Evolutionary conservation across 2,888 invertebrate species (phyloP), one percentile per base, ranked within the genome.

Genomic region (Euzetes globulus): DNA sequence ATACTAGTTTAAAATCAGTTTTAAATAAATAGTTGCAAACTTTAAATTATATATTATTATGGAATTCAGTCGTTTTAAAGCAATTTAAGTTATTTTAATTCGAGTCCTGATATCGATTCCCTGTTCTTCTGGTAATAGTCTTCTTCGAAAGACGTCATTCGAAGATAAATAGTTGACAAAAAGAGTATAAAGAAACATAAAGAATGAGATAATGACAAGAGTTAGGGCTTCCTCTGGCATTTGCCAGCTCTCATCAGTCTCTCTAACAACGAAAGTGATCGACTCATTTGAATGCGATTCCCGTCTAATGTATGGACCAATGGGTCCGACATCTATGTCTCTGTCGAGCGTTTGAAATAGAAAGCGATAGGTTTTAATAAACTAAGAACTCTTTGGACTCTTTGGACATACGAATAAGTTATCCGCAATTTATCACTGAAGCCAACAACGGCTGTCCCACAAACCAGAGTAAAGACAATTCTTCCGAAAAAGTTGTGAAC

Each of bases 101-200:
- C 37, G 37, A 37, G 63, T 37, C n/a, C 37, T 65, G 0, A 65
- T 19, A 33, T 65, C 63, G 2, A 65, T 65, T 65, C 63, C 63
- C 63, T 65, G 63, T 65, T 65, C 63, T 37, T 65, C 63, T n/a
- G 63, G 37, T 19, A 33, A 37, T 65, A 22, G 19, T 65, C 63
- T 65, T 65, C 63, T 27, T 65, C 63, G 37, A 15, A 37, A 65
- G 3, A 3, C 9, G 1, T 65, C 37, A 37, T 33, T 65, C 1
- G 33, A 6, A 6, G 63, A 19, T 37, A 65, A 65, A n/a, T 37
- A 19, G 13, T 65, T 65, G 33, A 65, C 22, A 19, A 17, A 65
- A 65, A 65, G 15, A 2, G 63, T 33, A 13, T 37, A 65, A 19
- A 65, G n/a, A 60, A 29, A 6, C 1, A 60, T 29, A 60, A 15